Conservation (phyloP, 1,140 invertebrate species). For the Magallana ariakensis region DNA sequence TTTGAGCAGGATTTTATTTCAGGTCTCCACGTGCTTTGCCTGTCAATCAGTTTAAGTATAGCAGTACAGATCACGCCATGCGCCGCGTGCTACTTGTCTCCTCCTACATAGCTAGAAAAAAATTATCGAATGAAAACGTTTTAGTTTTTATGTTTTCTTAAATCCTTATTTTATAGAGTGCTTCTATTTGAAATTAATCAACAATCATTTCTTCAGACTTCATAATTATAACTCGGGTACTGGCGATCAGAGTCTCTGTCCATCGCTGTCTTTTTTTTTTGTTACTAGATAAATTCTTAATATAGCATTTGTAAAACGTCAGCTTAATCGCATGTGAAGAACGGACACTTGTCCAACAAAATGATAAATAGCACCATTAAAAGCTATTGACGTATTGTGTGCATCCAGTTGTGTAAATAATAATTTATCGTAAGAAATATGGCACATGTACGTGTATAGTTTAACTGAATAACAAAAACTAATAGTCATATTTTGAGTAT, state of each 20-base stretch:
- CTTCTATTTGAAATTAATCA: neutral
- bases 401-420: too few relatives aligned
- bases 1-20: neutral
- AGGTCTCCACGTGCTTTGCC: neutral
- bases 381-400: neutral
- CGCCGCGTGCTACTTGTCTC: neutral
- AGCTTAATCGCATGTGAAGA: neutral
- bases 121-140: neutral
- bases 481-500: neutral
- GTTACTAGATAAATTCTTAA: neutral
- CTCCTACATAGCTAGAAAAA: neutral
- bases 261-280: neutral
- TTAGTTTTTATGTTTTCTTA: neutral
- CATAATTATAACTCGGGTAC: neutral
- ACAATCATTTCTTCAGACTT: neutral
- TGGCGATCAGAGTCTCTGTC: neutral
- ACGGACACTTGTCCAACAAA: neutral
- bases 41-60: slow-evolving; percentile 1
- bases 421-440: neutral
- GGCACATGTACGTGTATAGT: neutral
- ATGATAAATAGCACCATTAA: neutral
- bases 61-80: neutral
- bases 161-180: neutral
- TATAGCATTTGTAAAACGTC: neutral
- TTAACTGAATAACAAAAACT: neutral